Evolutionary conservation across 2,797 vertebrate species (phyloP), one percentile per base, ranked within the genome.

Genomic region (Astyanax mexicanus): DNA sequence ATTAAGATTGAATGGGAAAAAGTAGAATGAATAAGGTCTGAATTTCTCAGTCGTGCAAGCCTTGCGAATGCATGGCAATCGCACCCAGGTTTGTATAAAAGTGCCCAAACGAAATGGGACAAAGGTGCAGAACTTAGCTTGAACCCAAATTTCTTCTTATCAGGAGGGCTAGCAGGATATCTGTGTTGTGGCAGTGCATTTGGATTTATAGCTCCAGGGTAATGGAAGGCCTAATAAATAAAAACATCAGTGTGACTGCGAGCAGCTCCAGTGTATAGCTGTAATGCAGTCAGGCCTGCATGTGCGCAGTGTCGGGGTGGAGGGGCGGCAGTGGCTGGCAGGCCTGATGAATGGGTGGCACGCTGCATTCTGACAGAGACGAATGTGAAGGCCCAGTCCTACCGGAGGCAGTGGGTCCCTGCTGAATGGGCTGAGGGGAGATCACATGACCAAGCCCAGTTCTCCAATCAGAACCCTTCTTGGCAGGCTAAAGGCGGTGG

Each of bases 191-290:
- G 90, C 88, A 84, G 85, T 84, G 88, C 89, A 90, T 91, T 91
- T 89, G 84, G 89, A 91, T 92, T 93, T 92, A 91, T 92, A 89
- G 91, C 92, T 89, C 88, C 80, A 85, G 90, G 92, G 92, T 93
- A 93, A 93, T 92, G 90, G 92, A 93, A 91, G 90, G 88, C 89
- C 91, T 93, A 92, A 93, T 94, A 94, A 93, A 94, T 93, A 92
- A 93, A 93, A 92, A 89, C 91, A 92, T 93, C 92, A 92, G 90
- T 88, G 90, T 91, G 90, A 90, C 88, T 89, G 86, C 88, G 86
- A 91, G 90, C 87, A 85, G 87, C 87, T 91, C 85, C 81, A 84
- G 89, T 89, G 90, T 91, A 89, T 92, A 88, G 91, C 87, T 88
- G 88, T 89, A 89, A 91, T 91, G 90, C 89, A 89, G 90, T 91